These are phyloP conservation scores for Conomelus anceps DNA, from an alignment of 2,888 invertebrate species.

Conservation along the genomic window DNA sequence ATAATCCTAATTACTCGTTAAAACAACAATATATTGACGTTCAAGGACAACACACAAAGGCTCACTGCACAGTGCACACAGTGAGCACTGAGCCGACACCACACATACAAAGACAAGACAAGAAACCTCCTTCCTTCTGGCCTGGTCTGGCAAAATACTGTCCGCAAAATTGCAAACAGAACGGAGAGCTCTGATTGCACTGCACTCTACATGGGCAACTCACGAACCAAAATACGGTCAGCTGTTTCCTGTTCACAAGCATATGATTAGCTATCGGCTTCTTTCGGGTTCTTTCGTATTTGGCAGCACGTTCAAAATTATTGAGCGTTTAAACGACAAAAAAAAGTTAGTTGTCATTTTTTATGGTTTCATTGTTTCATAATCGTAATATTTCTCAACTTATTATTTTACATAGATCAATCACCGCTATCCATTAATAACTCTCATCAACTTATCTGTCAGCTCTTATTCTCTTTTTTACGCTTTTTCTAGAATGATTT, in stretches of 20 bases:
- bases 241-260: neutral
- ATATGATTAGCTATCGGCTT: neutral
- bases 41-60: neutral
- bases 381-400: no score
- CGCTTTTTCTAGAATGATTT: no score
- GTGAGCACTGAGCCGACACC: neutral
- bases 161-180: neutral
- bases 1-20: neutral
- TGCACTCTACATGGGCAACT: neutral
- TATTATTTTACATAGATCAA: no score
- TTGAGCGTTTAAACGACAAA: neutral
- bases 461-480: no score
- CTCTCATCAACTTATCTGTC: no score
- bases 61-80: neutral
- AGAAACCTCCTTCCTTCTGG: neutral
- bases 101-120: neutral
- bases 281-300: neutral
- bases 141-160: neutral
- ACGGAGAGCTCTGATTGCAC: neutral
- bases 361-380: no score
- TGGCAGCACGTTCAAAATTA: neutral
- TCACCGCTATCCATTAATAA: no score
- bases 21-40: neutral
- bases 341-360: no score
- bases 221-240: neutral